Percentiles rank a stretch among this genome's conserved stretches.
phyloP scores from a whole-genome alignment of 2,797 vertebrate genomes.

The Calcarius lapponicus region DNA sequence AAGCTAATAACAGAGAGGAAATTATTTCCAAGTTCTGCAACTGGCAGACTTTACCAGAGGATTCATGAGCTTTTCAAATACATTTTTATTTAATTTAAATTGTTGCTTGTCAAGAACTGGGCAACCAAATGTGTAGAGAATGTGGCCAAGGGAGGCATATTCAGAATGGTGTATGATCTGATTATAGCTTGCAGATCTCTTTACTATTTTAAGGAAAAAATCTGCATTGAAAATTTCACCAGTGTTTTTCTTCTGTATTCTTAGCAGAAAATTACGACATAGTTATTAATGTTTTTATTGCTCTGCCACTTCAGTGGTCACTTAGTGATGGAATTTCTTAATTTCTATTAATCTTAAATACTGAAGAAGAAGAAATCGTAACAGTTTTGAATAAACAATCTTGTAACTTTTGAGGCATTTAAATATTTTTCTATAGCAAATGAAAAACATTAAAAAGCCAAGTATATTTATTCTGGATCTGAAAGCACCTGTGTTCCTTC shows the following conservation, averaged over 20 bases:
- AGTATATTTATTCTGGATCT: neutral
- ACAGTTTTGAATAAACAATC: neutral
- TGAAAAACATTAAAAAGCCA: neutral
- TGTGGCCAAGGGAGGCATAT: neutral
- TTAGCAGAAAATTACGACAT: neutral
- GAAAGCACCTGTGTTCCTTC: neutral
- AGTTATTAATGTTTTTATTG: neutral
- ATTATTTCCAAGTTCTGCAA: constrained; percentile 40
- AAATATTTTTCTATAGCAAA: neutral
- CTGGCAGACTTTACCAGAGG: neutral
- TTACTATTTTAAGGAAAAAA: neutral
- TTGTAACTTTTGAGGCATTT: neutral
- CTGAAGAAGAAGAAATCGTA: neutral
- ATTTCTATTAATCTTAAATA: neutral
- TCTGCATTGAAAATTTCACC: neutral
- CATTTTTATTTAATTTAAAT: constrained; percentile 16
- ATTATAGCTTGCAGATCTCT: neutral
- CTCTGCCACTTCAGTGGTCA: neutral
- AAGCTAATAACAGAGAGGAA: neutral
- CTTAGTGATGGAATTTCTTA: neutral
- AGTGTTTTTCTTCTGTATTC: neutral
- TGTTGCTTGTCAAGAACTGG: neutral
- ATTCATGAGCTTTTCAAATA: constrained; percentile 9
- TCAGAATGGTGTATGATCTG: neutral
- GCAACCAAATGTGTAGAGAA: neutral